Conservation (phyloP, 2,888 invertebrate species). For the Antitype chi region DNA sequence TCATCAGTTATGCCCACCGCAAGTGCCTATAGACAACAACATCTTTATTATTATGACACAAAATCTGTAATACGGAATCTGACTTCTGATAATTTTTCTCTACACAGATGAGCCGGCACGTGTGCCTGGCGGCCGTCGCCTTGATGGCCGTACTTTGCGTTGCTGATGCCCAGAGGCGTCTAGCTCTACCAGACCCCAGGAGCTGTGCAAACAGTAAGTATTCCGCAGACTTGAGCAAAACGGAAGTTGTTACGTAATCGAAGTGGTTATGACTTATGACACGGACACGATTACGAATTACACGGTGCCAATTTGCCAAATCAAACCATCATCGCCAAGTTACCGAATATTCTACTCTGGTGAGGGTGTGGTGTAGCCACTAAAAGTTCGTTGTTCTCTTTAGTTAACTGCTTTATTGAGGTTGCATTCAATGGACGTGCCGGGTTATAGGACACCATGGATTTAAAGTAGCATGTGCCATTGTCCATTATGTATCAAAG, state of each 20-base stretch:
- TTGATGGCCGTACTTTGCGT: conserved; percentile 92
- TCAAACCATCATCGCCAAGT: conserved; percentile 18
- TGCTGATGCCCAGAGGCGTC: conserved; percentile 95
- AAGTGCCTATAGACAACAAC: conserved; percentile 3
- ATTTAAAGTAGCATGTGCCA: conserved; percentile 28
- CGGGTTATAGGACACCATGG: conserved; percentile 17
- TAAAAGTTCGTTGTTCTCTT: conserved; percentile 31
- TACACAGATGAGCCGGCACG: conserved; percentile 86
- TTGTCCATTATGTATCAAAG: conserved; percentile 30
- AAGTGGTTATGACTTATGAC: conserved; percentile 29
- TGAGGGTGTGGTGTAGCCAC: conserved; percentile 4
- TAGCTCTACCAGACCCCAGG: conserved; percentile 96
- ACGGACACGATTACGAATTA: conserved; percentile 30
- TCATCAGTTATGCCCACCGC: conserved; percentile 26
- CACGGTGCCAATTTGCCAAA: conserved; percentile 23
- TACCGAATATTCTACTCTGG: conserved; percentile 5
- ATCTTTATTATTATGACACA: conserved; percentile 1
- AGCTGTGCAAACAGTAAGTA: conserved; percentile 97
- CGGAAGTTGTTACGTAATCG: conserved; percentile 18
- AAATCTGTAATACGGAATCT: conserved; percentile 16
- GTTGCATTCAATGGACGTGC: conserved; percentile 42
- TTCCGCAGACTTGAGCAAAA: background rate
- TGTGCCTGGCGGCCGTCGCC: conserved; percentile 81
- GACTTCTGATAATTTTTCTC: conserved; percentile 50
- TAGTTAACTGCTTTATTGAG: conserved; percentile 39